Base-by-base conservation (phyloP, 2,113 vertebrate species). In the Gobiocypris rarus region DNA sequence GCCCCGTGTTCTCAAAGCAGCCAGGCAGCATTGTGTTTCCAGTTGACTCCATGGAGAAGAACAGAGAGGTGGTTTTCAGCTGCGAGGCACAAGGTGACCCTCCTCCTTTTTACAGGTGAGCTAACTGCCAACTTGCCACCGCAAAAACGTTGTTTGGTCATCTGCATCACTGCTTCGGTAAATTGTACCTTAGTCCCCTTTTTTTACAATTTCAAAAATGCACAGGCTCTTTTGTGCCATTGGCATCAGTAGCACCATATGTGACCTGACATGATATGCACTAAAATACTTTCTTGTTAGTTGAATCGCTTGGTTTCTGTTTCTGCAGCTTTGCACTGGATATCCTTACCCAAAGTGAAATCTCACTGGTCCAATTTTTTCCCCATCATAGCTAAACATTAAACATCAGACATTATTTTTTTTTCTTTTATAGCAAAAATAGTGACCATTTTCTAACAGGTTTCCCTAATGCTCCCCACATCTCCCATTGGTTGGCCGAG, bases 71-170 rank as follows among this genome's bases (percentile, higher is more conserved):
- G 89, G 95, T 96, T 89, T 95, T 99, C 90, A 98, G 89, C 89
- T 99, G 98, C 0, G 97, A 98, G 90, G 97, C 95, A 14, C 93
- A 94, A 87, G 98, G 97, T 86, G 97, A 95, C 84, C 97, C 98
- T 22, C 88, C 93, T 38, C 97, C 96, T 11, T 91, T 94, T 17
- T 95, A 97, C 89, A 94, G 95, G 98, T 99, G 89, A 93, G 93
- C 84, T 59, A 17, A 67, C 9, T 79, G 73, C 82, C 81, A 79
- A 31, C 22, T 58, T 17, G 38, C n/a, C n/a, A 31, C 45, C 2
- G 17, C 71, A 67, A 38, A 75, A 73, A 61, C 34, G 56, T 50
- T 15, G 31, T 38, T 48, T 84, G 26, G 13, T 77, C 59, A 26
- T 84, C 58, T 84, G 70, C 63, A 70, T 82, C 65, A 70, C 2